Conservation (phyloP, 2,888 invertebrate species). For the Iselma pallidipennis region DNA sequence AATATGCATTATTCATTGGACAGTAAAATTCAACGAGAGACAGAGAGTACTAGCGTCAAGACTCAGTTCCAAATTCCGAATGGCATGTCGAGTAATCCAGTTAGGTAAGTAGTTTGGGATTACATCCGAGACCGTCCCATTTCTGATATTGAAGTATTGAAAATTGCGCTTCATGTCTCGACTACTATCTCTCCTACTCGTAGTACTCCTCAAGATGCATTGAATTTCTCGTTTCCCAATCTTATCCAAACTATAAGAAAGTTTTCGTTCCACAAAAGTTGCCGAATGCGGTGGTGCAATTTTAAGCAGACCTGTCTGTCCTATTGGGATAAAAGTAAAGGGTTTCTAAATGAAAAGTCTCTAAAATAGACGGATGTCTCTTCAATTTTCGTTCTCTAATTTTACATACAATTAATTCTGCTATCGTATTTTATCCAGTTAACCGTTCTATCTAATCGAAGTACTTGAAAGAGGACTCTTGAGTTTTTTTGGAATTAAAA, state of each 20-base stretch:
- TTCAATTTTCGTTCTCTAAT: neutral
- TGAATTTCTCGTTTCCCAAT: constrained; percentile 9
- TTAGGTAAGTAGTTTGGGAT: constrained; percentile 27
- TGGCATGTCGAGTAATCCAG: constrained; percentile 23
- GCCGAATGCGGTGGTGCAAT: neutral
- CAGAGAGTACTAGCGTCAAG: neutral
- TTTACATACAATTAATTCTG: neutral
- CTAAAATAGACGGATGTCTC: too few species aligned
- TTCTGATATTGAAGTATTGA: constrained; percentile 29
- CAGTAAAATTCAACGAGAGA: constrained; percentile 20
- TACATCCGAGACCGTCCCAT: constrained; percentile 24
- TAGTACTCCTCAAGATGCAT: constrained; percentile 9
- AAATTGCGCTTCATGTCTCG: constrained; percentile 25
- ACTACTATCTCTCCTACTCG: neutral
- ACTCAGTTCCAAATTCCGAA: constrained; percentile 19
- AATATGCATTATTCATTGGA: constrained; percentile 27
- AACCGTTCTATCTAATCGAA: neutral
- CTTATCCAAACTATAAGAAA: constrained; percentile 14
- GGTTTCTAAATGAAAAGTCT: neutral
- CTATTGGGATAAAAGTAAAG: neutral
- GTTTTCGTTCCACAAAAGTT: constrained; percentile 8
- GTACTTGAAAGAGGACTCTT: neutral
- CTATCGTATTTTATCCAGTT: neutral
- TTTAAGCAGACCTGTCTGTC: neutral
- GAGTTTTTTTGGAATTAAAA: neutral